These are phyloP conservation scores for Drosophila truncata DNA, from an alignment of 1,140 invertebrate genomes.

Conservation along the genomic window DNA sequence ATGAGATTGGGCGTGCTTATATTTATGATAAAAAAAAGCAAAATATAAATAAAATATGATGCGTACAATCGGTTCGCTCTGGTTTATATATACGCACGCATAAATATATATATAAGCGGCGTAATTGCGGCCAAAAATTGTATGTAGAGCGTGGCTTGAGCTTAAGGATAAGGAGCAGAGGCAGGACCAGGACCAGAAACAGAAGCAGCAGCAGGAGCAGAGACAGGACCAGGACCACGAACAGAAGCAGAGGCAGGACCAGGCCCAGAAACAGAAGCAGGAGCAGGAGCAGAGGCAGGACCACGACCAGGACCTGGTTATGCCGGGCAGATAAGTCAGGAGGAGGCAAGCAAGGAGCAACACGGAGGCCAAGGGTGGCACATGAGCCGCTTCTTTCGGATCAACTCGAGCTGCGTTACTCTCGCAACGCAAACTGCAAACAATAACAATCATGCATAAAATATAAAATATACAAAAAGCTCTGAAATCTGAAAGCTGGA, in stretches of 20 bases:
- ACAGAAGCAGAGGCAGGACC: slow-evolving; percentile 6
- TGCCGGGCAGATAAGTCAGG: slow-evolving; percentile 5
- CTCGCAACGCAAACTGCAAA: slow-evolving; percentile 61
- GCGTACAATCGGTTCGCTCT: slow-evolving; percentile 52
- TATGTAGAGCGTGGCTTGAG: slow-evolving; percentile 14
- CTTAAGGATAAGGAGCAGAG: slow-evolving; percentile 17
- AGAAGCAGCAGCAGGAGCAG: slow-evolving; percentile 17
- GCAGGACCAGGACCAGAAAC: slow-evolving; percentile 11
- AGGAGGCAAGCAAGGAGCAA: neutral
- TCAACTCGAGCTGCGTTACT: slow-evolving; percentile 56
- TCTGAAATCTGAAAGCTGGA: slow-evolving; percentile 3
- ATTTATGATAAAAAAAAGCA: slow-evolving; percentile 57
- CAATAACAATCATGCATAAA: slow-evolving; percentile 80
- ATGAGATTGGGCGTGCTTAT: slow-evolving; percentile 79
- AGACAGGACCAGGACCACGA: slow-evolving; percentile 8
- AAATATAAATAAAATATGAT: slow-evolving; percentile 62
- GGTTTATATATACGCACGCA: slow-evolving; percentile 9
- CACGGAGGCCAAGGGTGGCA: slow-evolving; percentile 22
- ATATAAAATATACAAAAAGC: slow-evolving; percentile 53
- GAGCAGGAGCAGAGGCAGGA: no score
- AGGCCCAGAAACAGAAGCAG: slow-evolving; percentile 13
- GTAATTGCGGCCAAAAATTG: slow-evolving; percentile 74
- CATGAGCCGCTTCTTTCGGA: slow-evolving; percentile 73
- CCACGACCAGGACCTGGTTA: neutral
- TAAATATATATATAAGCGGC: slow-evolving; percentile 14